phyloP scores from a whole-genome alignment of 2,113 vertebrate genomes.

The Zapus hudsonius region DNA sequence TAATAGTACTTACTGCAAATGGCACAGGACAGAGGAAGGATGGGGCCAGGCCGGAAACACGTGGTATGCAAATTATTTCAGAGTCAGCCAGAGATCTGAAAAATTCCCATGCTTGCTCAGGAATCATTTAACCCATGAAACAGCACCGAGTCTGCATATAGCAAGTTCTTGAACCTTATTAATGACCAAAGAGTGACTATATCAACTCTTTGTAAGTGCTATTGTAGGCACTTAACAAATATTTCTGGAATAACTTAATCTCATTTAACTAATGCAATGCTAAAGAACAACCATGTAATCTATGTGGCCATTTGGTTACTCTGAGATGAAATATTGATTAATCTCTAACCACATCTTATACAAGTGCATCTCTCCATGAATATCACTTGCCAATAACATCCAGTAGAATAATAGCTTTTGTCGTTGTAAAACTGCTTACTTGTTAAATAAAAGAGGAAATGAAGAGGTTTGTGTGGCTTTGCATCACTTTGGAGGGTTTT shows the following conservation, averaged over 20 bases:
- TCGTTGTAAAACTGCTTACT: conserved; percentile 45
- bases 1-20: conserved; percentile 5
- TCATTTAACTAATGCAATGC: conserved; percentile 38
- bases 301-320: conserved; percentile 30
- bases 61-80: conserved; percentile 38
- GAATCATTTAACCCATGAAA: conserved; percentile 28
- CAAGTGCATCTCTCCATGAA: conserved; percentile 25
- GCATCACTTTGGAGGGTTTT: neutral
- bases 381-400: conserved; percentile 24
- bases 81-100: neutral
- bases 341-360: conserved; percentile 39
- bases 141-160: neutral
- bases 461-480: neutral
- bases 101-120: neutral
- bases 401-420: conserved; percentile 29
- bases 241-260: conserved; percentile 40
- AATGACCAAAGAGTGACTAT: neutral
- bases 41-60: neutral
- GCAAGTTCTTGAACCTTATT: conserved; percentile 41
- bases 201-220: neutral
- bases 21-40: conserved; percentile 28
- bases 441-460: conserved; percentile 52
- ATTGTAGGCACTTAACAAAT: conserved; percentile 28
- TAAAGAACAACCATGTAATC: conserved; percentile 40
- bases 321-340: conserved; percentile 61